Conservation (phyloP, 2,113 vertebrate genomes). For the Diadophis punctatus region DNA sequence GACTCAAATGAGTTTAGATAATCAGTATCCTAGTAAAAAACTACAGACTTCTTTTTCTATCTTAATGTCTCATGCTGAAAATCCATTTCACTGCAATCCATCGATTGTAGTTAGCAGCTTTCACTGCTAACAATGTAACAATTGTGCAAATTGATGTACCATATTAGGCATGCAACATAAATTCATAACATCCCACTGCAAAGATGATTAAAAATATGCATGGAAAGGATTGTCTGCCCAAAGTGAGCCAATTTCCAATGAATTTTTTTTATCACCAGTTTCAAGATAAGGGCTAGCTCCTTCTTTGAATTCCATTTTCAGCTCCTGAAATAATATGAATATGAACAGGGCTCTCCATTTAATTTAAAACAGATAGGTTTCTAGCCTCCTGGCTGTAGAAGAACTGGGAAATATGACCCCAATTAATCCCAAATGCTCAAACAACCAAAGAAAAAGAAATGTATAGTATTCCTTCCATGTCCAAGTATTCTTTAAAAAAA, state of each 20-base stretch:
- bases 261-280: neutral
- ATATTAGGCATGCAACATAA: neutral
- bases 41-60: neutral
- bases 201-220: neutral
- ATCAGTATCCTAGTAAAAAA: neutral
- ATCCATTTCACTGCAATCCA: neutral
- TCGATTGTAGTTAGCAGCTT: neutral
- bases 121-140: neutral
- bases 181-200: neutral
- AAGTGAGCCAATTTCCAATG: constrained; percentile 1
- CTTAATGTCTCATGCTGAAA: neutral
- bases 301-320: neutral
- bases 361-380: constrained; percentile 20
- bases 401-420: constrained; percentile 4
- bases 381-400: neutral
- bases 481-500: constrained; percentile 1
- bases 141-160: neutral
- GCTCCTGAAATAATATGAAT: neutral
- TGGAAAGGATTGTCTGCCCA: neutral
- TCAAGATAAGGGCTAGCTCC: neutral
- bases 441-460: neutral
- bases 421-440: constrained; percentile 23
- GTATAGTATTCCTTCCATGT: neutral
- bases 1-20: neutral
- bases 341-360: neutral